A percentile compares a stretch with the other conserved stretches of the same genome.
Evolutionary conservation across 2,888 invertebrate species (phyloP).

Genomic region (Tubiluchus corallicola): DNA sequence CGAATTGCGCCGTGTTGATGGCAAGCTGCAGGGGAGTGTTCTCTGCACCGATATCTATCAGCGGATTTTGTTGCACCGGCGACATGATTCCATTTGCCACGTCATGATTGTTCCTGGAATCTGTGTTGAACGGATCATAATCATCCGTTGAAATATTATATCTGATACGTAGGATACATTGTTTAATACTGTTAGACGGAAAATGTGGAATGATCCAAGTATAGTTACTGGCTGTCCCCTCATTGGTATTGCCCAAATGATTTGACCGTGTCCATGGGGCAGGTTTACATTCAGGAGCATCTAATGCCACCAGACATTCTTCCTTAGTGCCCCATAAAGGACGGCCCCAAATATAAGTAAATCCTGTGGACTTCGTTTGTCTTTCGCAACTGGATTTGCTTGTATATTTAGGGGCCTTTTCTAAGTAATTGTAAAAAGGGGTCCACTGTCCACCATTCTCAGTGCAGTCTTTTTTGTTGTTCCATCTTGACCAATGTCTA

Average conservation of each 20-base stretch:
- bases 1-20: slow-evolving; percentile 28
- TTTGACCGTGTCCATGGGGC: slow-evolving; percentile 29
- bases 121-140: slow-evolving; percentile 23
- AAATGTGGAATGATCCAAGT: slow-evolving; percentile 28
- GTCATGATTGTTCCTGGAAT: slow-evolving; percentile 19
- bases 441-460: slow-evolving; percentile 24
- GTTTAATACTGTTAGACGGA: slow-evolving; percentile 22
- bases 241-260: slow-evolving; percentile 25
- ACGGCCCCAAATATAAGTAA: slow-evolving; percentile 24
- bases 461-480: slow-evolving; percentile 21
- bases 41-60: slow-evolving; percentile 22
- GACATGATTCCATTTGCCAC: slow-evolving; percentile 16
- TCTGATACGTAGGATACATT: slow-evolving; percentile 26
- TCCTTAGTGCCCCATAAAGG: slow-evolving; percentile 20
- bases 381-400: slow-evolving; percentile 17
- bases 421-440: slow-evolving; percentile 24
- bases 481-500: slow-evolving; percentile 21
- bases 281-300: slow-evolving; percentile 20
- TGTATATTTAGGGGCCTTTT: slow-evolving; percentile 22
- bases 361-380: slow-evolving; percentile 11
- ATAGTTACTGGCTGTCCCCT: slow-evolving; percentile 20
- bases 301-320: slow-evolving; percentile 25
- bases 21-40: slow-evolving; percentile 21
- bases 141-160: slow-evolving; percentile 29
- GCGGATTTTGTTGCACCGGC: slow-evolving; percentile 24